Evolutionary conservation across 1,140 invertebrate species (phyloP), one percentile per base, ranked within the genome.

Genomic region (Hydropsyche tenuis): DNA sequence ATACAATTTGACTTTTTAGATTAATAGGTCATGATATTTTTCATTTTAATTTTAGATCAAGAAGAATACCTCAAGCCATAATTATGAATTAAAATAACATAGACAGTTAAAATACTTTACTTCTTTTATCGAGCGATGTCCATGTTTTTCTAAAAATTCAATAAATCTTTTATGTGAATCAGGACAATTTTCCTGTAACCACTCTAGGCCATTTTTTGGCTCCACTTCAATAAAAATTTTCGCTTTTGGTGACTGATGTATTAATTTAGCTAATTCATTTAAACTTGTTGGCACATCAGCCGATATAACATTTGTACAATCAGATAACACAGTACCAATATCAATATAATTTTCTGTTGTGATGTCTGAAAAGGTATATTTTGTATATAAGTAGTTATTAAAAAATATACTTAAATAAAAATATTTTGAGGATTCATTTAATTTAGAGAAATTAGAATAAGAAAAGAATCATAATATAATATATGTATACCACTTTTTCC

Each of bases 41-140:
- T n/a, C n/a, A n/a, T n/a, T n/a, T n/a, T n/a, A n/a, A n/a, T n/a
- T n/a, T n/a, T n/a, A n/a, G n/a, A n/a, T n/a, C n/a, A n/a, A n/a
- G n/a, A n/a, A n/a, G n/a, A n/a, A n/a, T n/a, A n/a, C n/a, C n/a
- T n/a, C n/a, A n/a, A n/a, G n/a, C n/a, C n/a, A n/a, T n/a, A n/a
- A n/a, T n/a, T n/a, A n/a, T n/a, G n/a, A n/a, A n/a, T n/a, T n/a
- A n/a, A n/a, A n/a, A n/a, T n/a, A n/a, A n/a, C n/a, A n/a, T 18
- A 7, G 20, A 53, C 16, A 18, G 20, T 9, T 14, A 1, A 7
- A 4, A 3, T 53, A 4, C 51, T n/a, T 25, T 81, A 92, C 91
- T 85, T 95, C 94, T 82, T 89, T 88, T 27, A 92, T 83, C 75
- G 88, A 87, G 75, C 93, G 86, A 81, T 94, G 91, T 0, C 92